Base-by-base conservation (phyloP, 2,113 vertebrate genomes). In the Uria lomvia region DNA sequence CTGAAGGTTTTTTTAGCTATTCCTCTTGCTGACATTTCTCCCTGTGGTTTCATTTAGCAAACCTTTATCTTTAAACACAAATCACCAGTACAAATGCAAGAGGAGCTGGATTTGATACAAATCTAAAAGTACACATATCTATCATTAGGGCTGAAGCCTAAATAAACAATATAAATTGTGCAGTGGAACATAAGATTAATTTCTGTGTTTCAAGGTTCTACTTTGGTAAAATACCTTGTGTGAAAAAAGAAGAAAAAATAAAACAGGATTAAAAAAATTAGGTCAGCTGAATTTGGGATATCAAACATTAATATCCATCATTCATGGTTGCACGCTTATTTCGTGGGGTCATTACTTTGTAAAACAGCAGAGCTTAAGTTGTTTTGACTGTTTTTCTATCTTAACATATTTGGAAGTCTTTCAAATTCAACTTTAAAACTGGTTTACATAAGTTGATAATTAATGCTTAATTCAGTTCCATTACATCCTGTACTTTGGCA, bases 201-300 rank as follows among this genome's bases (percentile, higher is more conserved):
- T 89, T 91, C 86, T 52, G 43, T 67, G 34, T 81, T 82, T 91
- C 56, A 85, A 80, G 73, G 65, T 85, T 91, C 43, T 77, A 36
- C 40, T 94, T 89, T 24, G 6, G 34, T 81, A 95, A 92, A 91
- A 89, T 74, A 71, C 22, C 56, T n/a, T 67, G 11, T 47, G 24
- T 62, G 11, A 36, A 71, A 80, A 87, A 86, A 32, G 4, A 53
- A 70, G 3, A 22, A 59, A 80, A 77, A 86, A 65, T 49, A 8
- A 92, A 95, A 79, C 12, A 59, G 32, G 59, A 96, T 96, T 94
- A 47, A 66, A 91, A 88, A 95, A 94, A 84, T 15, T 76, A 95
- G 86, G 65, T 89, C 91, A 96, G 19, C 20, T 67, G n/a, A 74
- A 87, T 84, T 47, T 89, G 55, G 29, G 43, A 52, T 89, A 91